Evolutionary conservation across 1,140 invertebrate genomes (phyloP), one percentile per base, ranked within the genome.

Genomic region (Drosophila littoralis): DNA sequence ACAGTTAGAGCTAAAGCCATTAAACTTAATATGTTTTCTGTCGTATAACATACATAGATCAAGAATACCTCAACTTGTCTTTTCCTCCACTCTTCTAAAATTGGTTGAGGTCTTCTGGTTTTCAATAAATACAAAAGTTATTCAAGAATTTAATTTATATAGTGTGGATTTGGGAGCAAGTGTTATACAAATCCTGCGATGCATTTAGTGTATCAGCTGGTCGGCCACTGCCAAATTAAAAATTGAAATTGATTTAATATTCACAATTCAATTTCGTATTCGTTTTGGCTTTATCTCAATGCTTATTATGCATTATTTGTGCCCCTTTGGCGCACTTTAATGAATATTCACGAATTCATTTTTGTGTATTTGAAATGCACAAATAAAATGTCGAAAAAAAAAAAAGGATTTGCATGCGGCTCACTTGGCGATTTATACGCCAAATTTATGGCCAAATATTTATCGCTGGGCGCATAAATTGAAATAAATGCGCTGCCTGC

Each of bases 391-490:
- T 5, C 22, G 22, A 54, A 13, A 50, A 59, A 75, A 51, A 60
- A 33, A 57, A 59, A 55, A 33, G 40, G 57, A 60, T 70, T 77
- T 72, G 32, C 36, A 58, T 70, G 64, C 51, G 52, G 61, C 52
- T 60, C 66, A 55, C 43, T 66, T 71, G 22, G 15, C 83, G 72
- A 79, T 86, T 69, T 83, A 68, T 71, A 61, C 46, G 72, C 59
- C 63, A 79, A 88, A 86, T 86, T 86, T 86, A 88, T 86, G 76
- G 58, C 48, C 72, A 83, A 85, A 88, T 75, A 83, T 86, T 86
- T 88, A 86, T 86, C 79, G 83, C 58, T 71, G 9, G 61, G 68
- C 45, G 75, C 69, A 75, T 79, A 88, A 78, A 86, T 88, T 48
- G 79, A 66, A 76, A 82, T 88, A 77, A 82, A 86, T 76, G 54